phyloP scores from a whole-genome alignment of 2,797 vertebrate genomes.

The Silurus lanzhouensis region DNA sequence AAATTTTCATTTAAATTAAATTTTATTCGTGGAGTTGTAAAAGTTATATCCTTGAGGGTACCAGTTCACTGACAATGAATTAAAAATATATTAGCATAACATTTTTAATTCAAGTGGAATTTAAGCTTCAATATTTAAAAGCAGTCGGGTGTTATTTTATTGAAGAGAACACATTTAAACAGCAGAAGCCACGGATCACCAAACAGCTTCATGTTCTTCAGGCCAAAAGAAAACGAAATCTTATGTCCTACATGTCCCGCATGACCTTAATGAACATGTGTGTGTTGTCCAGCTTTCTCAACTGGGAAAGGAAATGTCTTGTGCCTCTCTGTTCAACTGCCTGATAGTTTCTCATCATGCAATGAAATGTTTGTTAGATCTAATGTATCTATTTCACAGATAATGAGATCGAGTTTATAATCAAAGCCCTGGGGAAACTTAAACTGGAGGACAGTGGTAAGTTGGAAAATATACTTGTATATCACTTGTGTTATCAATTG shows the following conservation, averaged over 20 bases:
- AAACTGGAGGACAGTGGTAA: background rate
- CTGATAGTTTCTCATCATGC: background rate
- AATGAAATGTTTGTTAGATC: background rate
- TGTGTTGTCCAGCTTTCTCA: background rate
- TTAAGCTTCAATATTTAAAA: too few relatives aligned
- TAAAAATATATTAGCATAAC: too few relatives aligned
- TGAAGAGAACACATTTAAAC: too few relatives aligned
- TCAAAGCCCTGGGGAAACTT: background rate
- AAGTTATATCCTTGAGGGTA: too few relatives aligned
- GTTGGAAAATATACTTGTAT: background rate
- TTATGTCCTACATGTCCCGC: background rate
- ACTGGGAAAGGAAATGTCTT: background rate
- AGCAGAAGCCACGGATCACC: too few relatives aligned
- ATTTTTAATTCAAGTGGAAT: too few relatives aligned
- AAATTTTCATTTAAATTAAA: too few relatives aligned
- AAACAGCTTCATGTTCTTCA: too few relatives aligned
- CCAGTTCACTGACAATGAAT: too few relatives aligned
- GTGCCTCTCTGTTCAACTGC: background rate
- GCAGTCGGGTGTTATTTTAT: too few relatives aligned
- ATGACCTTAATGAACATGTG: background rate
- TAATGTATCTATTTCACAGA: background rate
- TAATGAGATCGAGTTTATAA: background rate
- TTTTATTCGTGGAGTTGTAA: too few relatives aligned
- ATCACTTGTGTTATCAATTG: background rate
- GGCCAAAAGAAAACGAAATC: too few relatives aligned